A percentile compares a stretch with the other conserved stretches of the same genome.
These are phyloP conservation scores for Alitta virens DNA, from an alignment of 2,888 invertebrate species.

Conservation along the genomic window DNA sequence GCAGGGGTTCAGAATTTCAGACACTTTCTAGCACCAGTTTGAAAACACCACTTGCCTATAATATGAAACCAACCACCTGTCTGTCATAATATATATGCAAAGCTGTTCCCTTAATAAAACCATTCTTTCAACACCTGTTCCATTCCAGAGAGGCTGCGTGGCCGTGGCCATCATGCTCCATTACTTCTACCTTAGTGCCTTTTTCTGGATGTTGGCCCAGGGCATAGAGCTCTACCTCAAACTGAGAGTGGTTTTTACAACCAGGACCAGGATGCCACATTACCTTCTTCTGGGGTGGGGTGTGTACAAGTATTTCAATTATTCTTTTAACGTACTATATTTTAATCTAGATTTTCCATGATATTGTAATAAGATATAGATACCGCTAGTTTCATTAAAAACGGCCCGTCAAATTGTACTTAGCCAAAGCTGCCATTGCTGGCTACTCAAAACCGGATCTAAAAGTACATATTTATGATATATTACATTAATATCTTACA, in stretches of 20 bases:
- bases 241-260: slow-evolving; percentile 27
- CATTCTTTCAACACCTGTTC: too few species aligned
- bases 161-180: slow-evolving; percentile 31
- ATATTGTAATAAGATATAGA: background rate
- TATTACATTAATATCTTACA: too few species aligned
- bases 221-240: slow-evolving; percentile 33
- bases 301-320: slow-evolving; percentile 12
- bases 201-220: slow-evolving; percentile 35
- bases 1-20: too few species aligned
- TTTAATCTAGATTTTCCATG: background rate
- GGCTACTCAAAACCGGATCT: too few species aligned
- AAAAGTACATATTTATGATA: too few species aligned
- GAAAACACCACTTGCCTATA: too few species aligned
- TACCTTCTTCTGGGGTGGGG: slow-evolving; percentile 34
- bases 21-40: too few species aligned
- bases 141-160: slow-evolving; percentile 30
- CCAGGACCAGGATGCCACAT: slow-evolving; percentile 19
- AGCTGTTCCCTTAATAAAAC: too few species aligned
- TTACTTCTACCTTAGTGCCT: slow-evolving; percentile 32
- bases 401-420: too few species aligned
- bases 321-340: background rate
- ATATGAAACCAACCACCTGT: too few species aligned
- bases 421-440: too few species aligned
- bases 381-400: background rate
- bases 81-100: too few species aligned